Conservation (phyloP, 1,140 invertebrate species). For the Olivierus martensii region DNA sequence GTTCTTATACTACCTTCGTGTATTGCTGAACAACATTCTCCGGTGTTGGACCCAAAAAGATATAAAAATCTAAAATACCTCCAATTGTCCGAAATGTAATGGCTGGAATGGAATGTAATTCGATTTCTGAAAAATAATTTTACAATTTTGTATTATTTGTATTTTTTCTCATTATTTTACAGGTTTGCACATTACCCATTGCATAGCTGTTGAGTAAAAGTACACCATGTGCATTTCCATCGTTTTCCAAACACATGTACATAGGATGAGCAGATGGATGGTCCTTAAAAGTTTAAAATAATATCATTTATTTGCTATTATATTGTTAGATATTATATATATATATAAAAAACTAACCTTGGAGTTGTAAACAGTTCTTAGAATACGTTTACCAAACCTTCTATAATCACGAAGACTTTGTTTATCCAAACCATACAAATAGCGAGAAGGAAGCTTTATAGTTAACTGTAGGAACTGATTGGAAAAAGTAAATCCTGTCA, state of each 20-base stretch:
- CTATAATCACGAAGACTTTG: neutral
- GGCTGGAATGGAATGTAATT: slow-evolving; percentile 18
- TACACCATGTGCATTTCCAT: slow-evolving; percentile 50
- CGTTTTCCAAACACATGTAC: slow-evolving; percentile 49
- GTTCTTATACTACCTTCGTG: slow-evolving; percentile 13
- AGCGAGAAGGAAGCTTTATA: slow-evolving; percentile 47
- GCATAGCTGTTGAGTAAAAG: slow-evolving; percentile 65
- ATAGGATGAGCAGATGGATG: slow-evolving; percentile 50
- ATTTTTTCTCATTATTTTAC: no score
- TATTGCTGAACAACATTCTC: slow-evolving; percentile 21
- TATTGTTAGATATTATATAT: no score
- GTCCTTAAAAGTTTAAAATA: neutral
- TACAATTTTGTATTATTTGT: no score
- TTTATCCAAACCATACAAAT: slow-evolving; percentile 27
- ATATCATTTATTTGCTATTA: no score
- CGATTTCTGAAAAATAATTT: slow-evolving; percentile 12
- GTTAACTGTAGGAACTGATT: slow-evolving; percentile 76
- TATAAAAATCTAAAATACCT: slow-evolving; percentile 20
- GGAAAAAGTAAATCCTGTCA: slow-evolving; percentile 39
- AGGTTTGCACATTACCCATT: slow-evolving; percentile 54
- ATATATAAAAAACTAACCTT: neutral
- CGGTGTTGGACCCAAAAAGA: slow-evolving; percentile 21
- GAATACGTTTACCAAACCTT: neutral
- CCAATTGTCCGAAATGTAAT: slow-evolving; percentile 19
- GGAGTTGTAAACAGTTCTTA: neutral